Base-by-base conservation (phyloP, 1,140 invertebrate genomes). In the Onthophagus taurus region DNA sequence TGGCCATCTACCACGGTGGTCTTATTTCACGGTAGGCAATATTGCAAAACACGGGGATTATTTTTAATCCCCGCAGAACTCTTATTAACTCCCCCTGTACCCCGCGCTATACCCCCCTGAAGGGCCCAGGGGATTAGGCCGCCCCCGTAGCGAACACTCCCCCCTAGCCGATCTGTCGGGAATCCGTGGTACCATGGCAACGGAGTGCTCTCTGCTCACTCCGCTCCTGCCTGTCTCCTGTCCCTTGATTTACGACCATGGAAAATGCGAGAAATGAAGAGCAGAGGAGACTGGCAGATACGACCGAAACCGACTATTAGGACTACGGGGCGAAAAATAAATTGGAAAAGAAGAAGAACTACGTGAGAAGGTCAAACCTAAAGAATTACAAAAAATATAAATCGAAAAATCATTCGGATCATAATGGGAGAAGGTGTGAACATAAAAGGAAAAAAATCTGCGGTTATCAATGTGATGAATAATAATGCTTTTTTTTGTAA, bases 241-340 rank as follows among this genome's bases (percentile, higher is more conserved):
- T 65, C 63, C 55, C 59, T 62, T 65, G 63, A 65, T 65, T 65
- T 65, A 65, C 63, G 63, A 61, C 60, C 56, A 63, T 65, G 59
- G 61, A 64, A 65, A 65, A 65, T 64, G 63, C 60, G 61, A 65
- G 63, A 65, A 65, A 65, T 65, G 63, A 65, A 65, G 63, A 64
- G 58, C 58, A n/a, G n/a, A n/a, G n/a, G 58, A 57, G 53, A 61
- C 52, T 52, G 57, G 52, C 60, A 58, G 59, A 63, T 59, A 60
- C n/a, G n/a, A n/a, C n/a, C n/a, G n/a, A n/a, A n/a, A n/a, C n/a
- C n/a, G n/a, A n/a, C n/a, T n/a, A n/a, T n/a, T n/a, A n/a, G n/a
- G n/a, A n/a, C n/a, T n/a, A n/a, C n/a, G n/a, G n/a, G n/a, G n/a
- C n/a, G n/a, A n/a, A n/a, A n/a, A n/a, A n/a, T n/a, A n/a, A n/a